A percentile compares a stretch with the other conserved stretches of the same genome.
These are phyloP conservation scores for Zaprionus vittiger DNA, from an alignment of 1,140 invertebrate species.

Conservation along the genomic window DNA sequence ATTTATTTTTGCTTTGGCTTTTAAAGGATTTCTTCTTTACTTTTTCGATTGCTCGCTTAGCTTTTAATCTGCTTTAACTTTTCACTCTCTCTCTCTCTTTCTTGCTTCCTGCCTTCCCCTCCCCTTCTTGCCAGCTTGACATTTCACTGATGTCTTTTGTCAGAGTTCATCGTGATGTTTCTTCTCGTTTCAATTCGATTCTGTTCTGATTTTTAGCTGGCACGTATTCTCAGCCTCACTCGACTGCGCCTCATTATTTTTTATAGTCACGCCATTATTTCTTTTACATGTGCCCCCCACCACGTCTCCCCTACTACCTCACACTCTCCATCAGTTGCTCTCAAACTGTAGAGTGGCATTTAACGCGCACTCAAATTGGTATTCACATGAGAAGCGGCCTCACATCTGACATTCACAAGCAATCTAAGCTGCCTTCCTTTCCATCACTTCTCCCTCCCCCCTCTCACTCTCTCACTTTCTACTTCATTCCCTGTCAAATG, in stretches of 20 bases:
- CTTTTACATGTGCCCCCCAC: slow-evolving; percentile 59
- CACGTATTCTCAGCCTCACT: slow-evolving; percentile 20
- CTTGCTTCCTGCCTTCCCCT: neutral
- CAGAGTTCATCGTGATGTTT: neutral
- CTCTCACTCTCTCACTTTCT: neutral
- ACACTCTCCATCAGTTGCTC: slow-evolving; percentile 34
- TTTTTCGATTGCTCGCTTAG: slow-evolving; percentile 12
- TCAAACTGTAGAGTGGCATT: slow-evolving; percentile 68
- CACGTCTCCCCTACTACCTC: neutral
- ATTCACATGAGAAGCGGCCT: slow-evolving; percentile 10
- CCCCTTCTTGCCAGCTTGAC: neutral
- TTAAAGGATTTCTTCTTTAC: neutral
- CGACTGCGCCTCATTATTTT: slow-evolving; percentile 71
- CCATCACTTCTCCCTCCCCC: too few relatives aligned
- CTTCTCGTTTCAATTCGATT: slow-evolving; percentile 1
- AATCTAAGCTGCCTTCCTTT: slow-evolving; percentile 36
- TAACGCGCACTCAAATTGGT: slow-evolving; percentile 65
- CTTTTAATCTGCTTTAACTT: slow-evolving; percentile 46
- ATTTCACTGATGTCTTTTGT: slow-evolving; percentile 10
- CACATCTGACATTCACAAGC: slow-evolving; percentile 30
- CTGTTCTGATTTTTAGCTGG: slow-evolving; percentile 10
- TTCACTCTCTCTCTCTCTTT: neutral
- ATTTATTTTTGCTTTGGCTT: neutral
- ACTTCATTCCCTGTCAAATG: slow-evolving; percentile 4
- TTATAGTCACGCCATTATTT: slow-evolving; percentile 68